These are phyloP conservation scores for Trachymyrmex septentrionalis DNA, from an alignment of 1,140 invertebrate species.

Conservation along the genomic window DNA sequence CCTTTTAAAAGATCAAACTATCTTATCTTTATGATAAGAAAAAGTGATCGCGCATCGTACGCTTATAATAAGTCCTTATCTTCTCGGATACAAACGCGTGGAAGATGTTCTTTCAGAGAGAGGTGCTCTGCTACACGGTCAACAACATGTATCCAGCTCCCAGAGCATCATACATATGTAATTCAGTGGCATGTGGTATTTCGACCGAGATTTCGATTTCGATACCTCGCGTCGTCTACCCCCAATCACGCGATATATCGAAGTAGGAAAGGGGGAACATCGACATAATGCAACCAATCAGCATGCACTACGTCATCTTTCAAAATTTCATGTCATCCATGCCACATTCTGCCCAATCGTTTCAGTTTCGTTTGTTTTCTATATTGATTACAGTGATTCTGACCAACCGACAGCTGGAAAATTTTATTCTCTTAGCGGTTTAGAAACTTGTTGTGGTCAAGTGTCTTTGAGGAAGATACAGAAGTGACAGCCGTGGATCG, in stretches of 20 bases:
- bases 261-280: neutral
- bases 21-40: constrained; percentile 15
- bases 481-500: no score
- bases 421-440: neutral
- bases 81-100: neutral
- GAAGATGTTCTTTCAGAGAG: neutral
- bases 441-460: neutral
- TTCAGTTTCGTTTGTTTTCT: neutral
- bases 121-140: neutral
- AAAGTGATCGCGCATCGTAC: neutral
- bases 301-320: neutral
- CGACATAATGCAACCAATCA: neutral
- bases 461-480: neutral
- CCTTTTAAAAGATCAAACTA: constrained; percentile 11
- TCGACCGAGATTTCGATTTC: neutral
- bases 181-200: neutral
- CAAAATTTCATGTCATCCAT: neutral
- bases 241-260: neutral
- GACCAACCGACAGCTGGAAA: neutral
- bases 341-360: neutral
- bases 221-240: neutral
- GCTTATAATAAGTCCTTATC: neutral
- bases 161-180: neutral
- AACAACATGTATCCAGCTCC: neutral
- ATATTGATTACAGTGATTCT: neutral